Evolutionary conservation across 2,113 vertebrate genomes (phyloP).

Genomic region (pig (Sus scrofa)): DNA sequence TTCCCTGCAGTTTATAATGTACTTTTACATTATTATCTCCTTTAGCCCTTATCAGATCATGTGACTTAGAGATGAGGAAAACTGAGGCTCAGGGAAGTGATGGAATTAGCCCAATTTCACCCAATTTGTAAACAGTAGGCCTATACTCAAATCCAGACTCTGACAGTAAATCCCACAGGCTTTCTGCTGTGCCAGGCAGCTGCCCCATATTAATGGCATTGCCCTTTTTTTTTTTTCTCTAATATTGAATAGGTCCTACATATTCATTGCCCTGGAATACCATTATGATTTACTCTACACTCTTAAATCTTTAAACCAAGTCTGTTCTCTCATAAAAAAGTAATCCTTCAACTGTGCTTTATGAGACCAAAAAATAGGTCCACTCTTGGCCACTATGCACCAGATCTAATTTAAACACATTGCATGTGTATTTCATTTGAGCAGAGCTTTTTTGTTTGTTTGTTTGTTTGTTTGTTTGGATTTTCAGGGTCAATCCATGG

Average conservation of each 20-base stretch:
- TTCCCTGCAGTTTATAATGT: constrained; percentile 18
- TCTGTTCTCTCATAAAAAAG: constrained; percentile 62
- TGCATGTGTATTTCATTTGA: neutral
- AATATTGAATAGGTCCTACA: constrained; percentile 60
- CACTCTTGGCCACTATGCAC: neutral
- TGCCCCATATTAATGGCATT: fast-evolving
- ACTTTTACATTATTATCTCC: neutral
- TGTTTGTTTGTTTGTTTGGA: neutral
- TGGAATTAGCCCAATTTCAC: neutral
- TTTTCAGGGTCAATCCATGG: too few relatives aligned
- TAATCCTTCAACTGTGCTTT: constrained; percentile 29
- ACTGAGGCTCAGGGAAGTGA: neutral
- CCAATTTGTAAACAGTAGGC: neutral
- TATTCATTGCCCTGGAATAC: constrained; percentile 63
- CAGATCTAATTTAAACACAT: neutral
- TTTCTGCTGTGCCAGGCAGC: neutral
- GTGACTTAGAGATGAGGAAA: neutral
- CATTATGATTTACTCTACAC: constrained; percentile 60
- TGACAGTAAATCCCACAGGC: neutral
- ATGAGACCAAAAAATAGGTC: constrained; percentile 21
- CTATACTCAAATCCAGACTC: neutral
- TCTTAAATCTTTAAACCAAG: constrained; percentile 78
- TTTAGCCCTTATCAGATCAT: neutral
- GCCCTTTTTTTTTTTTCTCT: neutral
- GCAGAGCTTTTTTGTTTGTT: neutral